Evolutionary conservation across 2,888 invertebrate genomes (phyloP), one percentile per base, ranked within the genome.

Genomic region (Philereme transversata): DNA sequence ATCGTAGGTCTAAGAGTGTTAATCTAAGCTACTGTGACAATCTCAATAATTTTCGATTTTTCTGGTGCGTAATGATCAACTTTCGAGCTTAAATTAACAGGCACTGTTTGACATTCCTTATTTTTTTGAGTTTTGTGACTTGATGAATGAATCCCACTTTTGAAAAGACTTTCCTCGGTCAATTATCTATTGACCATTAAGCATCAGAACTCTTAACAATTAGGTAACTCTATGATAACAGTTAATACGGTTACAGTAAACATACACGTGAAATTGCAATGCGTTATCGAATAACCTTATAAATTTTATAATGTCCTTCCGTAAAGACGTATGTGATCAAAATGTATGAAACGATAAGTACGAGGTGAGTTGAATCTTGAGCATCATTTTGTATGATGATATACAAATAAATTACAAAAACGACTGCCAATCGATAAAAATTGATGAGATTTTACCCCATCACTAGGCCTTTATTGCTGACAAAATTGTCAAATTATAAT

Each of bases 1-100:
- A 74, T 77, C 75, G 76, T 81, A 84, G 86, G 86, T 88, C 87
- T 87, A 88, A 89, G 88, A 88, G 88, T 88, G 89, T 88, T 88
- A 87, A 82, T 82, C 82, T 83, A 86, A 81, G 79, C 88, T 89
- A 90, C 85, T 77, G 86, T 87, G 88, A 86, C 84, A 82, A 86
- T 84, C 83, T 86, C 82, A 77, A 78, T 81, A 81, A 82, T 73
- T 81, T 77, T 82, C 73, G 76, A 79, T 77, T 77, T 77, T 75
- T 75, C 70, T 71, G 76, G 77, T 85, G 83, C 84, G 84, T 79
- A 87, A 83, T 86, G 84, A 86, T 83, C 83, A 82, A 52, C 41
- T 35, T 57, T 58, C 58, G 75, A 79, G 81, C 45, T 41, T 54
- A 54, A 55, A 46, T 53, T 47, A 45, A 53, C 56, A 60, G 53